Conservation (phyloP, 64 coral and sea anemone species). For the Montipora sp. region DNA sequence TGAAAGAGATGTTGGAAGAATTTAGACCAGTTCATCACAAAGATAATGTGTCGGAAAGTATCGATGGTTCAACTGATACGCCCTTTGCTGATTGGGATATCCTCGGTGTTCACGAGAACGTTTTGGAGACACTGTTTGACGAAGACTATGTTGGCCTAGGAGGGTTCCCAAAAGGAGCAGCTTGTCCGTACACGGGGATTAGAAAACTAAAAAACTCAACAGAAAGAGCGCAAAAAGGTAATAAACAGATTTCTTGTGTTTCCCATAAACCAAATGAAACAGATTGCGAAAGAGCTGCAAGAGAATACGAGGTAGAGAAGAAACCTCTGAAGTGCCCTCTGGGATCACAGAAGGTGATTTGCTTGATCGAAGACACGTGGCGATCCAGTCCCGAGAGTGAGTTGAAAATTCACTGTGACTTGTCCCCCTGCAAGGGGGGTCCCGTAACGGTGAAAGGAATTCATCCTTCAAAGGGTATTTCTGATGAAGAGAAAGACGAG, state of each 20-base stretch:
- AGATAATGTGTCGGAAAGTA: not conserved
- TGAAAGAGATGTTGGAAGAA: not conserved
- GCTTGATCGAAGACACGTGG: conserved; percentile 36
- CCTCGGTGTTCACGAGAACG: not conserved
- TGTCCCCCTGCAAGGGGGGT: conserved; percentile 34
- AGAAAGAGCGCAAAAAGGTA: not conserved
- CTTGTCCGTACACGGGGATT: conserved; percentile 20
- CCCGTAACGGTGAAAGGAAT: conserved; percentile 35
- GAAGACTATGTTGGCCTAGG: not conserved
- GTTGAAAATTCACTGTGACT: conserved; percentile 39
- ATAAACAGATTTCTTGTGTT: conserved; percentile 14
- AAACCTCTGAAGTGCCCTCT: conserved; percentile 15
- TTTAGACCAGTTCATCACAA: not conserved
- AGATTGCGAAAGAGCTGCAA: conserved; percentile 44
- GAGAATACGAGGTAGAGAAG: conserved; percentile 34
- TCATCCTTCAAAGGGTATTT: conserved; percentile 45
- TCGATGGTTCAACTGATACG: not conserved
- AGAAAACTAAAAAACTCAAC: not conserved
- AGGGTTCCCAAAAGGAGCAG: not conserved
- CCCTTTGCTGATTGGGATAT: not conserved
- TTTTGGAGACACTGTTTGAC: not conserved
- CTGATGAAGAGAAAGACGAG: conserved; percentile 14
- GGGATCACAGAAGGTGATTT: not conserved
- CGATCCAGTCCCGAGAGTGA: conserved; percentile 33
- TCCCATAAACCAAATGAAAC: conserved; percentile 10